Base-by-base conservation (phyloP, 2,888 invertebrate species). In the Tenthredo distinguenda region DNA sequence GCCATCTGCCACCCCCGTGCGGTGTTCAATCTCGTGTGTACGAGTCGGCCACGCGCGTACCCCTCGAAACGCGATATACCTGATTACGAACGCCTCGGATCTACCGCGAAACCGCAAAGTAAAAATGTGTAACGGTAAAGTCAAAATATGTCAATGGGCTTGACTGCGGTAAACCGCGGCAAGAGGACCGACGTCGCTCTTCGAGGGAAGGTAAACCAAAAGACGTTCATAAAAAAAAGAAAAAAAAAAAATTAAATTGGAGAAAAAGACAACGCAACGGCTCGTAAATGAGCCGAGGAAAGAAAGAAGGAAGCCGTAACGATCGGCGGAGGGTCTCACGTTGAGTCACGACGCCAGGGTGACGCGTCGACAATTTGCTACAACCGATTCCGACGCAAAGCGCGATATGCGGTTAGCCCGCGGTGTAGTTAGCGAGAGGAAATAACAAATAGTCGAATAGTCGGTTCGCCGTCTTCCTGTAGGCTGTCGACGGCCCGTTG, bases 101-200 rank as follows among this genome's bases (percentile, higher is more conserved):
- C 62, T 72, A 84, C 85, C 50, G 84, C 76, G 62, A 50, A 71
- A 90, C 90, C 90, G 87, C 90, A 88, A 79, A 12, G 5, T 34
- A 86, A 85, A 87, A 87, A 82, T 86, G 71, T 86, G 65, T 84
- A 86, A 87, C 86, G 88, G 88, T 86, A 82, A 89, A 92, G 91
- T 92, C 92, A 91, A 92, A 92, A 91, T 91, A 92, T 91, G 93
- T 92, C 92, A 91, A 93, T 91, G 89, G 90, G 87, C 88, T 85
- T 85, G 87, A 87, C 87, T 92, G 93, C 86, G 92, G 92, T 92
- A 87, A 88, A 91, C 92, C 93, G 89, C 93, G 89, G n/a, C n/a
- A 34, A 77, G 55, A 55, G 50, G 40, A 10, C 58, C 55, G 77
- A 55, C 77, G 26, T 7, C 5, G 77, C n/a, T 21, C 31, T 15